Evolutionary conservation across 1,140 invertebrate genomes (phyloP).

Genomic region (Trigoniulus corallinus): DNA sequence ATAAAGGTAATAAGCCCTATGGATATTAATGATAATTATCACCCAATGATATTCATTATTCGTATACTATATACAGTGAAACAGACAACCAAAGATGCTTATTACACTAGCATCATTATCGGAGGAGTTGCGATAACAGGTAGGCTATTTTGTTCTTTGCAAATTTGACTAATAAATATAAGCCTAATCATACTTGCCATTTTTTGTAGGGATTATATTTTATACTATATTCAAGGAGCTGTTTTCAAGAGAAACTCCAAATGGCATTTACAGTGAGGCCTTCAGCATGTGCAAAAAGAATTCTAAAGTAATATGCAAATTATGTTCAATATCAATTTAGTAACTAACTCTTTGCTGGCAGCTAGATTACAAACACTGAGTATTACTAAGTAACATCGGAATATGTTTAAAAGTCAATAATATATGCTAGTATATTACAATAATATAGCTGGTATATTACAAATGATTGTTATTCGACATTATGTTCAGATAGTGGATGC

Average conservation of each 20-base stretch:
- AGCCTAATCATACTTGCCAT: neutral
- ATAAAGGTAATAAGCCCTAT: conserved; percentile 11
- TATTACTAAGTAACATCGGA: no score
- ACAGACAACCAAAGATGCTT: conserved; percentile 67
- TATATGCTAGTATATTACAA: no score
- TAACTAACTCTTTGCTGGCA: no score
- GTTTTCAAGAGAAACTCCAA: conserved; percentile 69
- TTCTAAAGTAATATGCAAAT: conserved; percentile 43
- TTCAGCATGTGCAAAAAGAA: conserved; percentile 52
- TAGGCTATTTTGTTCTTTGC: conserved; percentile 6
- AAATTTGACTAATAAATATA: neutral
- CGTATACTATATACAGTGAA: conserved; percentile 48
- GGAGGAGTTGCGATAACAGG: conserved; percentile 54
- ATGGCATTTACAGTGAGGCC: conserved; percentile 62
- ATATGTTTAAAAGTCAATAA: no score
- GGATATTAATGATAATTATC: conserved; percentile 2
- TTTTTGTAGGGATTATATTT: conserved; percentile 44
- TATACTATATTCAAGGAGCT: conserved; percentile 67
- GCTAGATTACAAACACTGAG: no score
- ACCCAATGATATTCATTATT: neutral
- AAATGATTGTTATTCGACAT: no score
- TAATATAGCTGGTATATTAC: no score
- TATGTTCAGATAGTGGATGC: conserved; percentile 33
- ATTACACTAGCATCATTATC: conserved; percentile 62
- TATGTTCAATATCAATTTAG: no score